A percentile compares a stretch with the other conserved stretches of the same genome.
Conservation (phyloP, 2,113 vertebrate species). For the Dascyllus trimaculatus region DNA sequence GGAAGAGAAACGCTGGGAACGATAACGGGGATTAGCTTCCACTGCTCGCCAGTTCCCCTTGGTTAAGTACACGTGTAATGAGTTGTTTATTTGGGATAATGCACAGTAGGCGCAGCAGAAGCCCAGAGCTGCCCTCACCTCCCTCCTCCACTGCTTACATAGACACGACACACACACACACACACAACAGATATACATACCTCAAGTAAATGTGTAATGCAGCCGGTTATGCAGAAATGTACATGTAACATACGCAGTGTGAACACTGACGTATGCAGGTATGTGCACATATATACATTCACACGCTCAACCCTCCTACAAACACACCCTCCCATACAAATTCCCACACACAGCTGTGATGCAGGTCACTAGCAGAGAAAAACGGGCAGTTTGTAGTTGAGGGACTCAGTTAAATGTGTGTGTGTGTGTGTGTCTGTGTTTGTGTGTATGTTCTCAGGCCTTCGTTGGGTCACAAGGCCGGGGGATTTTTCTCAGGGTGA, state of each 20-base stretch:
- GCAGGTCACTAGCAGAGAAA: constrained; percentile 76
- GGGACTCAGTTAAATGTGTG: constrained; percentile 36
- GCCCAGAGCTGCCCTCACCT: constrained; percentile 68
- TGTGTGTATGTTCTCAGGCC: constrained; percentile 75
- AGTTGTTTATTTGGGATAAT: constrained; percentile 88
- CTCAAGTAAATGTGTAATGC: constrained; percentile 32
- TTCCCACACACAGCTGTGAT: constrained; percentile 82
- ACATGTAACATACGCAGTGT: constrained; percentile 25
- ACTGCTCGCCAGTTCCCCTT: constrained; percentile 80
- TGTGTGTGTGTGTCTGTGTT: constrained; percentile 28
- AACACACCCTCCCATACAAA: constrained; percentile 65
- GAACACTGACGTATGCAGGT: constrained; percentile 55
- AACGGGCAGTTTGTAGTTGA: constrained; percentile 56
- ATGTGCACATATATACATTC: constrained; percentile 59
- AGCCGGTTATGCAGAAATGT: constrained; percentile 23
- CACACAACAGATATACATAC: constrained; percentile 36
- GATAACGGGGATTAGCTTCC: constrained; percentile 84
- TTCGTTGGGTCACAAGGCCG: constrained; percentile 77
- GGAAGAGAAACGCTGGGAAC: constrained; percentile 80
- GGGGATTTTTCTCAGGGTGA: constrained; percentile 84
- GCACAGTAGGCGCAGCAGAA: constrained; percentile 81
- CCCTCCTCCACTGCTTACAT: constrained; percentile 33
- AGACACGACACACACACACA: constrained; percentile 22
- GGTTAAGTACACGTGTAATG: constrained; percentile 88
- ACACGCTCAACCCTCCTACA: constrained; percentile 50